Evolutionary conservation across 2,797 vertebrate genomes (phyloP), one percentile per base, ranked within the genome.

Genomic region (Gephyroberyx darwinii): DNA sequence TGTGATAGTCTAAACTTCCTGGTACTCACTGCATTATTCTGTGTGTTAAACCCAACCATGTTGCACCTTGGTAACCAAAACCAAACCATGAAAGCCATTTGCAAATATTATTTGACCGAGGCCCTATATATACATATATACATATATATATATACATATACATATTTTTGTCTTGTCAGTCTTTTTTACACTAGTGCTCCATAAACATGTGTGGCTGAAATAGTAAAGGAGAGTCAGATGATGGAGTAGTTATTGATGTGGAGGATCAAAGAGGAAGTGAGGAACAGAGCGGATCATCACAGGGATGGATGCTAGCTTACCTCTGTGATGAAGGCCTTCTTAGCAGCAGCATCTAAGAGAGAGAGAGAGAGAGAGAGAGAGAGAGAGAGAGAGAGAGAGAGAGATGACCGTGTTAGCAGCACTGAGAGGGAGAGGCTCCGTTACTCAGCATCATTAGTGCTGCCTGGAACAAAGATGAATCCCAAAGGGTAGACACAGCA

Each of bases 291-390:
- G 39, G 41, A 33, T 47, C 66, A 83, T 75, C 60, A 79, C 58
- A 73, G 50, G 26, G 50, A 75, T 53, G 65, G 60, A 60, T 43
- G 60, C 61, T 2, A n/a, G 65, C 86, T 88, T 87, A 94, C 94
- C 94, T 95, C 94, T 85, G 93, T 93, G 84, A 94, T 90, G 81
- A 91, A 92, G 78, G 92, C 85, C 89, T 93, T 94, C 86, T 86
- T 94, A 47, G 90, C 91, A 62, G 86, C 86, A 73, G 90, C 86
- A 64, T 94, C 94, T 94, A 80, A 35, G 57, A 59, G 63, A 69
- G 20, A 72, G 64, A 76, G 33, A 75, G 31, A 65, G 39, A 75
- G 31, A 66, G 45, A 22, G 68, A 77, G 71, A 16, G 57, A 84
- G 13, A 82, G n/a, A 71, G 5, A 66, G 31, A 64, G 5, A 60